Evolutionary conservation across 2,797 vertebrate genomes (phyloP).

Genomic region (Diglossa cyanea): DNA sequence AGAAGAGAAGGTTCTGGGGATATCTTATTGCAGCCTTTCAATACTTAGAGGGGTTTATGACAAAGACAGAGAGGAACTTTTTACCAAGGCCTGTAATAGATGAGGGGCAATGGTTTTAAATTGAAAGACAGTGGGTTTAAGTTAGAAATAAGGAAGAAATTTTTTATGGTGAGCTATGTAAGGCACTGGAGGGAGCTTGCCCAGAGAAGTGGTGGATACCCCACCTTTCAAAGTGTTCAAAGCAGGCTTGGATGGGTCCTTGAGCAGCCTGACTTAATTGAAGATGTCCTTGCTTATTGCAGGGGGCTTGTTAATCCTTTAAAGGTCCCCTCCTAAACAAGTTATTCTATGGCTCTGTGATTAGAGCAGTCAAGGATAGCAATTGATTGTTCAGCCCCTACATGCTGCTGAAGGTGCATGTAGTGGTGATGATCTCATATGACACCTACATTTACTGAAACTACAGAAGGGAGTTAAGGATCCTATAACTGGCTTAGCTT

Average conservation of each 20-base stretch:
- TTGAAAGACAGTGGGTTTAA: not conserved
- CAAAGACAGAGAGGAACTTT: not conserved
- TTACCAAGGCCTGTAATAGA: not conserved
- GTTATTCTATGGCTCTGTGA: not conserved
- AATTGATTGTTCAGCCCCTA: not conserved
- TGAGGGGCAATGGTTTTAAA: not conserved
- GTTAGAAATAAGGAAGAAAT: not conserved
- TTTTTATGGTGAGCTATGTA: not conserved
- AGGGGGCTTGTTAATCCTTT: not conserved
- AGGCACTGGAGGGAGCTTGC: not conserved
- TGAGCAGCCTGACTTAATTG: not conserved
- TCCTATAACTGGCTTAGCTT: not conserved
- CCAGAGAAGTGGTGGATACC: not conserved
- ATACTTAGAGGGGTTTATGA: accelerated
- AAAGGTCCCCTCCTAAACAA: not conserved
- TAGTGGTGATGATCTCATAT: not conserved
- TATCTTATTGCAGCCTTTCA: not conserved
- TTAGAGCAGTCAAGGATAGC: not conserved
- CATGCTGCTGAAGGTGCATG: not conserved
- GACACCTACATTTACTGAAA: not conserved
- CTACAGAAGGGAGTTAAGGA: not conserved
- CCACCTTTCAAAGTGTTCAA: not conserved
- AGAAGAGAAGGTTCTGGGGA: not conserved
- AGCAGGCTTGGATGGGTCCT: accelerated
- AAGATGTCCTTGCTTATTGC: not conserved